phyloP scores from a whole-genome alignment of 2,888 invertebrate genomes.

The Drosophila stalkeri region DNA sequence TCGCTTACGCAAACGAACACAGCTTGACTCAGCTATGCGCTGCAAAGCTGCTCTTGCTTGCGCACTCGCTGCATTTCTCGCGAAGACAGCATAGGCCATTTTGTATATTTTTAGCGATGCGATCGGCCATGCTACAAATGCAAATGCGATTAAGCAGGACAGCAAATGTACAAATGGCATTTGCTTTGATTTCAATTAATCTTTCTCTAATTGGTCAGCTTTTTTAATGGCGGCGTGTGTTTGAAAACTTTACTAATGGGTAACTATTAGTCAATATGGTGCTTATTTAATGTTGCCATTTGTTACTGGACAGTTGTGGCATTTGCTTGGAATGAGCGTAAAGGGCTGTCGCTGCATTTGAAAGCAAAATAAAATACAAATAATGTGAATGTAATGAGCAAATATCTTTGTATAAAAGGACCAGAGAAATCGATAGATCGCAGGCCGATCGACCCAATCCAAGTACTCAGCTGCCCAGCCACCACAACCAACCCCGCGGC shows the following conservation, averaged over 20 bases:
- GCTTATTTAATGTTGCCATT: constrained; percentile 12
- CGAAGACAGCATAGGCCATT: neutral
- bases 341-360: constrained; percentile 13
- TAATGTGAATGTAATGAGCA: constrained; percentile 48
- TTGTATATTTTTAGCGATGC: neutral
- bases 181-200: neutral
- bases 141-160: neutral
- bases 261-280: constrained; percentile 3
- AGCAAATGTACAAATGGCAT: neutral
- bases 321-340: neutral
- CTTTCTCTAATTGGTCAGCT: neutral
- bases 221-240: neutral
- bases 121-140: neutral
- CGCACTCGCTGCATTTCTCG: neutral
- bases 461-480: neutral
- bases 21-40: neutral
- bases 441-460: constrained; percentile 38
- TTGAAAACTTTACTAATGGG: neutral
- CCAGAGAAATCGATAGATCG: constrained; percentile 60
- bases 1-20: neutral
- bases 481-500: constrained; percentile 4
- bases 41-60: neutral
- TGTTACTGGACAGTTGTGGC: constrained; percentile 24
- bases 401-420: constrained; percentile 24
- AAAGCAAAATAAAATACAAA: constrained; percentile 40